Evolutionary conservation across 2,113 vertebrate genomes (phyloP), one percentile per base, ranked within the genome.

Genomic region (Nicator chloris): DNA sequence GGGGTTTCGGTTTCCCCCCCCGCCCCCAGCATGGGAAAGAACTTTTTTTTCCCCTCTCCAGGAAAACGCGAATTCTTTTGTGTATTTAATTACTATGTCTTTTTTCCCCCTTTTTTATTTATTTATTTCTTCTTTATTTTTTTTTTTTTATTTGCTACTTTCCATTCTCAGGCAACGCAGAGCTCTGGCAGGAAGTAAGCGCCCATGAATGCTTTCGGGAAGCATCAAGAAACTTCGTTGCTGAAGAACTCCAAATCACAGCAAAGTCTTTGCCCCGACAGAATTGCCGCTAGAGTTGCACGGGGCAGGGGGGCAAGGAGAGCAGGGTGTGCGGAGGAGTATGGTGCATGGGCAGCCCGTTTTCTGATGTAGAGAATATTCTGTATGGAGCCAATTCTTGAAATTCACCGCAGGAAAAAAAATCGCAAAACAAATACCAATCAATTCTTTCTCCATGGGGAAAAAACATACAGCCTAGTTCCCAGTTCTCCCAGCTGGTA

Each of bases 181-280:
- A 60, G 71, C 86, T 75, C 39, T 17, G 50, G 39, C 94, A 96
- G 94, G 92, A 95, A 92, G 90, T 53, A 27, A 68, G 89, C 13
- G 19, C 59, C 76, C 66, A 12, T 59, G 40, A 86, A 88, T 53
- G 91, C 59, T 90, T 86, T 95, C 54, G 84, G 94, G 86, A 93
- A 88, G 63, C 66, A 72, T 39, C 82, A 79, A 92, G 82, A 93
- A 90, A 64, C 21, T 92, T 84, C 44, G 9, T 28, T 84, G 50
- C n/a, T 49, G 53, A 56, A 92, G 73, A 73, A 10, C 14, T 15
- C 24, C 17, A 30, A 15, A 9, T 40, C 50, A 24, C 37, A n/a
- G 39, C 51, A 28, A 39, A 71, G 61, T 5, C 71, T 63, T 35
- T 64, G 61, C 70, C 81, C 49, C 30, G 6, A 7, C 65, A 21